Conservation (phyloP, 2,888 invertebrate species). For the Pollenia griseotomentosa region DNA sequence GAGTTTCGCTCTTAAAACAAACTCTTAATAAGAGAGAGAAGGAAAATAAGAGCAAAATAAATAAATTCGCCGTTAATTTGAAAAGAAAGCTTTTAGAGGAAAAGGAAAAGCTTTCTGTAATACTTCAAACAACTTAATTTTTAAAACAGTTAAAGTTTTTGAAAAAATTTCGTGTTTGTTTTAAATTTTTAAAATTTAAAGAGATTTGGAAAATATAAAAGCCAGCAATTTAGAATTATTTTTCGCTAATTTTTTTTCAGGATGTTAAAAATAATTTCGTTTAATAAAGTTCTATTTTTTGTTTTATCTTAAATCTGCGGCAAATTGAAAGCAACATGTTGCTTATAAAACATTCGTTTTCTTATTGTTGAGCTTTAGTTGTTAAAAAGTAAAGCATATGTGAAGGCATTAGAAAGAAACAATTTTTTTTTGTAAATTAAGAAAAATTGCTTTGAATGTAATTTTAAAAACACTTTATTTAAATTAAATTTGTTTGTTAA, state of each 20-base stretch:
- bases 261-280: background rate
- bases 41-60: background rate
- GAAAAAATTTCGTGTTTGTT: background rate
- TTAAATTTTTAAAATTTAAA: no score
- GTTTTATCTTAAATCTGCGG: constrained; percentile 67
- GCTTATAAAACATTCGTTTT: constrained; percentile 54
- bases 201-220: background rate
- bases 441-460: background rate
- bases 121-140: background rate
- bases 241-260: background rate
- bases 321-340: constrained; percentile 80
- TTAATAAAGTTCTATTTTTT: background rate
- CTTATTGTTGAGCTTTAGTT: constrained; percentile 57
- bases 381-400: constrained; percentile 54
- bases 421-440: background rate
- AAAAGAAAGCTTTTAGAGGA: constrained; percentile 47
- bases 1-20: constrained; percentile 55
- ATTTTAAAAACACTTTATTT: background rate
- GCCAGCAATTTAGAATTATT: background rate
- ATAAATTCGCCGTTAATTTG: constrained; percentile 42
- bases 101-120: constrained; percentile 26
- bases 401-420: constrained; percentile 16
- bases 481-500: background rate
- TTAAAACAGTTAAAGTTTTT: background rate
- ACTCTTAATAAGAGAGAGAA: background rate